Evolutionary conservation across 2,888 invertebrate species (phyloP).

Genomic region (Crocallis elinguaria): DNA sequence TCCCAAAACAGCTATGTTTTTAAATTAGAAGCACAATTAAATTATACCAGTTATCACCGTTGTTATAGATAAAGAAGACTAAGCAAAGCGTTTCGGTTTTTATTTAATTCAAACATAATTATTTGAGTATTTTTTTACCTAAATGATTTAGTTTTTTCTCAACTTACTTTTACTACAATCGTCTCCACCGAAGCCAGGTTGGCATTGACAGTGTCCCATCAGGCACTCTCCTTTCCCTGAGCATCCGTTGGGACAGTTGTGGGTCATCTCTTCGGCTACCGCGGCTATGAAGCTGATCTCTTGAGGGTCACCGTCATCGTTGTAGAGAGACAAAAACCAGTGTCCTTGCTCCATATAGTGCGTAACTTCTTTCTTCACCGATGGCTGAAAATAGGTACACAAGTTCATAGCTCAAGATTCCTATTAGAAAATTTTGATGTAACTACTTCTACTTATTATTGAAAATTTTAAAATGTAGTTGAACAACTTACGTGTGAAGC

Average conservation of each 20-base stretch:
- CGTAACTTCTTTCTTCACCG: slow-evolving; percentile 95
- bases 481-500: slow-evolving; percentile 92
- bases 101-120: background rate
- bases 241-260: slow-evolving; percentile 98
- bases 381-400: slow-evolving; percentile 87
- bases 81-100: background rate
- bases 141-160: background rate
- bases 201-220: slow-evolving; percentile 97
- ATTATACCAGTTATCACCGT: no score
- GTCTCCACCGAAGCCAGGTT: slow-evolving; percentile 97
- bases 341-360: slow-evolving; percentile 98
- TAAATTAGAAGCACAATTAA: no score
- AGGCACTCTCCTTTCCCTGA: slow-evolving; percentile 98
- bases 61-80: no score
- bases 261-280: slow-evolving; percentile 96
- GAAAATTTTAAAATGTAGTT: background rate
- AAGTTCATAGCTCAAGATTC: background rate
- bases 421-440: background rate
- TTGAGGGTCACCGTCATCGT: slow-evolving; percentile 96
- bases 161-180: slow-evolving; percentile 97
- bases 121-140: background rate
- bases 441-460: background rate
- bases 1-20: no score
- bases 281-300: slow-evolving; percentile 93
- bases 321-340: slow-evolving; percentile 98